These are phyloP conservation scores for Vulpes lagopus DNA, from an alignment of 2,113 vertebrate genomes.

Conservation along the genomic window DNA sequence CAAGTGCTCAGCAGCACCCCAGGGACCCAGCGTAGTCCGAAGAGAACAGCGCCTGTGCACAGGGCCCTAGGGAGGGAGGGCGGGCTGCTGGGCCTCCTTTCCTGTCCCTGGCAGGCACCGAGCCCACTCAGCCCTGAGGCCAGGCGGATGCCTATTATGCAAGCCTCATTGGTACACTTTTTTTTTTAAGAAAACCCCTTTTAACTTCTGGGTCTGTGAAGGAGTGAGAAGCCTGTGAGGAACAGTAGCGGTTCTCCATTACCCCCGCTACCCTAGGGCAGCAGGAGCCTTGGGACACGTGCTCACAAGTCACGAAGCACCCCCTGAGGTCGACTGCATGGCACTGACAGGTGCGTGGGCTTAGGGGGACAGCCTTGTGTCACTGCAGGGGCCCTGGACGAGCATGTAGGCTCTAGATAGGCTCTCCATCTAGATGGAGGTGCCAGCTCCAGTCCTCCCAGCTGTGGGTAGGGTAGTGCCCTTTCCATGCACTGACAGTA, in stretches of 20 bases:
- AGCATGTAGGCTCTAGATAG: fast-evolving
- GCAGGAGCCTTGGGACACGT: neutral
- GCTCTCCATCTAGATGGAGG: too few relatives aligned
- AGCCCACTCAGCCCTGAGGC: neutral
- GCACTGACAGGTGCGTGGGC: neutral
- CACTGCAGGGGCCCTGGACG: neutral
- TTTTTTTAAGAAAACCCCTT: neutral
- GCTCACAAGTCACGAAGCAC: neutral
- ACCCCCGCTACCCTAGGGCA: neutral
- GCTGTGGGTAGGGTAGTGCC: neutral
- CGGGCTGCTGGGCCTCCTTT: neutral
- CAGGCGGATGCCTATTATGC: neutral
- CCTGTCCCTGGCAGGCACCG: fast-evolving
- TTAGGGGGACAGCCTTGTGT: neutral
- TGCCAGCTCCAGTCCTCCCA: neutral
- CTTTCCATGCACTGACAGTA: neutral
- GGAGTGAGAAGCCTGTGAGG: neutral
- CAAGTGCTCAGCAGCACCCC: neutral
- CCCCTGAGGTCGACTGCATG: too few relatives aligned
- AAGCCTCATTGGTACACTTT: neutral
- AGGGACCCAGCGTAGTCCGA: fast-evolving
- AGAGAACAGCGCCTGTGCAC: neutral
- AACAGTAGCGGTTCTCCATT: neutral
- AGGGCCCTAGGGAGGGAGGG: neutral
- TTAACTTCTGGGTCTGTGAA: neutral